These are phyloP conservation scores for human DNA, from an alignment of 2,113 vertebrate genomes.

Conservation along the genomic window DNA sequence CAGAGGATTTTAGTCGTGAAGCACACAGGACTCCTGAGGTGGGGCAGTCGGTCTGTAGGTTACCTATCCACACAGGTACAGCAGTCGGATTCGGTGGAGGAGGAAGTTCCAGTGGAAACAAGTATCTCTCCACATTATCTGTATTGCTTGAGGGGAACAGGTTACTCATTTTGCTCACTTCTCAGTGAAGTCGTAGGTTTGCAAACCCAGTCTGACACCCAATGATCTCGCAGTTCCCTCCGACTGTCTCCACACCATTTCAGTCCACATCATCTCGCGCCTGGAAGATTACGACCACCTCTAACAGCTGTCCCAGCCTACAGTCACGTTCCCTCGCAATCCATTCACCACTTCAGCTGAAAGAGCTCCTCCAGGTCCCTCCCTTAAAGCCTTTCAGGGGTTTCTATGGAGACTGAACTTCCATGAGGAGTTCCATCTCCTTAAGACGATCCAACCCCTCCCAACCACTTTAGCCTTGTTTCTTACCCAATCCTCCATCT, in stretches of 20 bases:
- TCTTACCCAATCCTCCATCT: background rate
- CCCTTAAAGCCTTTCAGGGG: background rate
- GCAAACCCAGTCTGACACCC: background rate
- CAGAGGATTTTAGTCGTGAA: background rate
- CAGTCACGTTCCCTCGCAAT: background rate
- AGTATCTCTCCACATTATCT: background rate
- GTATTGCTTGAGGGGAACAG: background rate
- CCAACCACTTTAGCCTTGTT: background rate
- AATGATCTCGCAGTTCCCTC: too few species aligned
- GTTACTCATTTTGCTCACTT: background rate
- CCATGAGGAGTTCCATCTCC: background rate
- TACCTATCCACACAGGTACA: background rate
- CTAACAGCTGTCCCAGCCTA: background rate
- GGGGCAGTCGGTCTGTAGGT: background rate
- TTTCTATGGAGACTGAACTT: background rate
- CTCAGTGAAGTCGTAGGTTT: background rate
- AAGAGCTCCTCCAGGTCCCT: background rate
- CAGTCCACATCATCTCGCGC: background rate
- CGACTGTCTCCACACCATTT: background rate
- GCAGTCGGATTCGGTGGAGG: background rate
- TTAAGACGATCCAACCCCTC: background rate
- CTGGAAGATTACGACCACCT: background rate
- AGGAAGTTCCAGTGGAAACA: background rate
- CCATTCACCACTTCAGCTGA: accelerated
- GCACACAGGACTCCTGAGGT: background rate